Evolutionary conservation across 2,888 invertebrate species (phyloP).

Genomic region (Amphipoea lucens): DNA sequence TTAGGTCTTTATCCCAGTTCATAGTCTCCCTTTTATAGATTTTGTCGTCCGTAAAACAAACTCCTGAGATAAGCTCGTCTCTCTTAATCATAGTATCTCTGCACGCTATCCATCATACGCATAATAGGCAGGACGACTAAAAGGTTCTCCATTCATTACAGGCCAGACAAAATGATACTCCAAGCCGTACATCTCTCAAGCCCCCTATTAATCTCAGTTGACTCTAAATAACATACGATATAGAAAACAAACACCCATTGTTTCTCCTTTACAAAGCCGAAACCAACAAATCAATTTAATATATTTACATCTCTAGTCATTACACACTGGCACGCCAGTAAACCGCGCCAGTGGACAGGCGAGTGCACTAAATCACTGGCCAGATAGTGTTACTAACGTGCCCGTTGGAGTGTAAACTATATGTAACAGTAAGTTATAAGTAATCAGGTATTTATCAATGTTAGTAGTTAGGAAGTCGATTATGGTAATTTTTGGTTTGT

Average conservation of each 20-base stretch:
- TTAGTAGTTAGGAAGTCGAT: slow-evolving; percentile 42
- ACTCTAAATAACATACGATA: slow-evolving; percentile 34
- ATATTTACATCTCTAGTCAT: slow-evolving; percentile 60
- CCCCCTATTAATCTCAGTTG: slow-evolving; percentile 25
- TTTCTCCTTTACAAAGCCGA: slow-evolving; percentile 51
- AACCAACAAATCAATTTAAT: slow-evolving; percentile 54
- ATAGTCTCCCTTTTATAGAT: neutral
- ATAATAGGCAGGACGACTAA: neutral
- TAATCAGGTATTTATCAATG: slow-evolving; percentile 26
- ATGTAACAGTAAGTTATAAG: slow-evolving; percentile 40
- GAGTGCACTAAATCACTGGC: slow-evolving; percentile 55
- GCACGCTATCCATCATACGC: neutral
- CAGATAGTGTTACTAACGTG: slow-evolving; percentile 58
- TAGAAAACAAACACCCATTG: slow-evolving; percentile 58
- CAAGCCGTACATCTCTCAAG: neutral
- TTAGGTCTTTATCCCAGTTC: neutral
- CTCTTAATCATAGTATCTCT: neutral
- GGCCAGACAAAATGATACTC: slow-evolving; percentile 21
- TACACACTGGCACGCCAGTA: slow-evolving; percentile 58
- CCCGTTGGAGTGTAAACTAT: slow-evolving; percentile 39
- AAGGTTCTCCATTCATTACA: slow-evolving; percentile 25
- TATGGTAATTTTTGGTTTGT: slow-evolving; percentile 37
- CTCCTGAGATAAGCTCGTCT: neutral
- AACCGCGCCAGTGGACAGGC: slow-evolving; percentile 55
- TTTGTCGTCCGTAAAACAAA: neutral